Evolutionary conservation across 2,113 vertebrate species (phyloP).

Genomic region (Microcebus tavaratra): DNA sequence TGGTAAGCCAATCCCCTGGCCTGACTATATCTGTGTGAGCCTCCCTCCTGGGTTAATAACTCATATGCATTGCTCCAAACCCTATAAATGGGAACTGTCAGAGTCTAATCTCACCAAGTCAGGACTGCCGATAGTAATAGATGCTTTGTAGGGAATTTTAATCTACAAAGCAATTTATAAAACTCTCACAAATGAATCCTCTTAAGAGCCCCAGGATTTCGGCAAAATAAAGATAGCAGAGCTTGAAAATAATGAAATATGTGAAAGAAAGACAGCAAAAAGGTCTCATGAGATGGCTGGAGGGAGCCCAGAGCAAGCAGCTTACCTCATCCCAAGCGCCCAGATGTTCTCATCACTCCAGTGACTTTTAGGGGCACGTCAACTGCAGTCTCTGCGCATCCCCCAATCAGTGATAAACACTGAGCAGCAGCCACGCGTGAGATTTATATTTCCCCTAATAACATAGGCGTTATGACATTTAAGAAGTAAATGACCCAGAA

Average conservation of each 20-base stretch:
- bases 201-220: constrained; percentile 40
- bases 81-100: constrained; percentile 13
- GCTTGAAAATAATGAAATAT: constrained; percentile 50
- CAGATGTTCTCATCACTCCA: neutral
- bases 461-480: neutral
- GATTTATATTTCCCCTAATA: neutral
- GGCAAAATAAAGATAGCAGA: constrained; percentile 50
- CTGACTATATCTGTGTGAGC: neutral
- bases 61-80: neutral
- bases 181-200: constrained; percentile 61
- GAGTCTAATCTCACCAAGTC: constrained; percentile 64
- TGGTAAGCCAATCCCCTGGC: neutral
- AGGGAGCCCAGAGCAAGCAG: neutral
- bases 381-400: neutral
- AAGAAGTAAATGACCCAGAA: neutral
- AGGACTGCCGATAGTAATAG: constrained; percentile 18
- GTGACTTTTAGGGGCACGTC: neutral
- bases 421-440: neutral
- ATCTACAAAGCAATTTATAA: constrained; percentile 68
- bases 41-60: neutral
- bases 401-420: neutral
- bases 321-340: neutral
- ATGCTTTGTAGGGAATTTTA: constrained; percentile 51
- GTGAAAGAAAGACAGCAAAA: neutral
- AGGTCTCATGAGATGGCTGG: neutral